A percentile compares a stretch with the other conserved stretches of the same genome.
phyloP scores from a whole-genome alignment of 2,113 vertebrate species.

The Gymnocephalus cernua region DNA sequence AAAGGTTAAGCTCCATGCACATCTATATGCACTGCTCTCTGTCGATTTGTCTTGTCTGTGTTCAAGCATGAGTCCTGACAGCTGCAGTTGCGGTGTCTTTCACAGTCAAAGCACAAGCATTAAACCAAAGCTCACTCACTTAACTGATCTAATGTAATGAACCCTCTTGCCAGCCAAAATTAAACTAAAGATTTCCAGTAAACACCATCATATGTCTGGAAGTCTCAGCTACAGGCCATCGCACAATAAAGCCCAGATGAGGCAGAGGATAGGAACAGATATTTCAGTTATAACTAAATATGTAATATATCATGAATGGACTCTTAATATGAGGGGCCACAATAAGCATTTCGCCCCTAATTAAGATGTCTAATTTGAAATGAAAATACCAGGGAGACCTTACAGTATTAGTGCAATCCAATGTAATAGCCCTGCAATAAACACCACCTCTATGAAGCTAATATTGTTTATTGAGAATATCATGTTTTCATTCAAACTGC shows the following conservation, averaged over 20 bases:
- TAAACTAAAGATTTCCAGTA: neutral
- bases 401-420: neutral
- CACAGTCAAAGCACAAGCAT: slow-evolving; percentile 72
- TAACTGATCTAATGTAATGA: neutral
- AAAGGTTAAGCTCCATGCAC: neutral
- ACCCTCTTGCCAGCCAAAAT: neutral
- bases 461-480: neutral
- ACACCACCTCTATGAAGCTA: slow-evolving; percentile 3
- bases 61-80: neutral
- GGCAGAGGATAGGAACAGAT: neutral
- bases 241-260: slow-evolving; percentile 41
- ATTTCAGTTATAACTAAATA: neutral
- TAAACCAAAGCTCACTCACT: neutral
- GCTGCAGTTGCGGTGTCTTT: slow-evolving; percentile 14
- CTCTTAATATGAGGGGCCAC: neutral
- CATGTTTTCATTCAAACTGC: neutral
- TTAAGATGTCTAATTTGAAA: neutral
- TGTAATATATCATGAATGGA: neutral
- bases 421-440: neutral
- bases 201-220: neutral
- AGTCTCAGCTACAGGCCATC: too few relatives aligned
- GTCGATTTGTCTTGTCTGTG: slow-evolving; percentile 3
- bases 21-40: neutral
- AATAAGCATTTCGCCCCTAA: too few relatives aligned
- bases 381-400: neutral